Base-by-base conservation (phyloP, 1,140 invertebrate genomes). In the Drosophila saltans region DNA sequence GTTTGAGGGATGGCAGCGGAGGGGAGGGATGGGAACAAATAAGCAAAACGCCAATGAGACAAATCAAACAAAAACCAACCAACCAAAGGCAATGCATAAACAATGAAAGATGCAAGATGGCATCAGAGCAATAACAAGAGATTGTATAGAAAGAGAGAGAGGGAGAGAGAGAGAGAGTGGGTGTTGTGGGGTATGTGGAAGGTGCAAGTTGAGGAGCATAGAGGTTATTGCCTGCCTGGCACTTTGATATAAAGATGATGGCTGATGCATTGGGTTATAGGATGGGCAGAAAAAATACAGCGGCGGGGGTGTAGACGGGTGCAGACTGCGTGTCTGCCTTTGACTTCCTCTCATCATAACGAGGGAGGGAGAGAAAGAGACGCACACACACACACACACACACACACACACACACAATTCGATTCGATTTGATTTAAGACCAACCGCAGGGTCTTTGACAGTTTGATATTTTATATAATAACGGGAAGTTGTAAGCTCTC, bases 381-480 rank as follows among this genome's bases (percentile, higher is more conserved):
- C 2, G 4, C 2, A 30, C 4, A 30, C 2, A 30, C 2, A 30
- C 4, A 30, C 2, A 30, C 2, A 30, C 4, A 30, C 2, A 30
- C 2, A 30, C 4, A 30, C 2, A 30, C 33, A 5, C 1, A 36
- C 33, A 36, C 28, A 48, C 16, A 48, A 48, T 52, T 52, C 45
- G 45, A 52, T 52, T 52, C 45, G 45, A 52, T 52, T 52, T 52
- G 45, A 52, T 52, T 10, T 52, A 52, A 52, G 45, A 52, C 45
- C 68, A 75, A 75, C 72, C 73, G 69, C 73, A 75, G 52, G 48
- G 64, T 52, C 64, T 72, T 72, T 67, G 73, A 75, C 73, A 71
- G 63, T 75, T 75, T 72, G 73, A 75, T 75, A 75, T 75, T 70
- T 59, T 62, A 70, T 62, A 62, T 74, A 74, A 74, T 74, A 70